A percentile compares a stretch with the other conserved stretches of the same genome.
phyloP scores from a whole-genome alignment of 1,140 invertebrate species.

The Drosophila grimshawi region DNA sequence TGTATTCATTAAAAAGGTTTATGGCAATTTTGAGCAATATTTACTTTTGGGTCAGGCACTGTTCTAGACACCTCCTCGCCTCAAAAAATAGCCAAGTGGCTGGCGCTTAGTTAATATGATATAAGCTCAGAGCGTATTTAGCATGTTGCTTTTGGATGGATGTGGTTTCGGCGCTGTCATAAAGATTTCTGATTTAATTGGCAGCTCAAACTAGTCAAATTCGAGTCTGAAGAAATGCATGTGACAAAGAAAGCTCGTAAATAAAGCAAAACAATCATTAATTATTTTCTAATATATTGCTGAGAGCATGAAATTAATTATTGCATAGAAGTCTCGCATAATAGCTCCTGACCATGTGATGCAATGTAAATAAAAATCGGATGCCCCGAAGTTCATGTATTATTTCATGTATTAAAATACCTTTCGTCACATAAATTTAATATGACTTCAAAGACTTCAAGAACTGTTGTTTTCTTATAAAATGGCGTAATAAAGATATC shows the following conservation, averaged over 20 bases:
- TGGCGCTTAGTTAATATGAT: conserved; percentile 46
- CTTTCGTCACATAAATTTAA: too few species aligned
- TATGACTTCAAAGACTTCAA: neutral
- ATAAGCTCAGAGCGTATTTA: conserved; percentile 14
- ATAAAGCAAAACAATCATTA: too few species aligned
- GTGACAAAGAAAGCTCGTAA: neutral
- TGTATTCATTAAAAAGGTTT: conserved; percentile 83
- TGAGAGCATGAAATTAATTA: too few species aligned
- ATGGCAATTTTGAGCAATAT: conserved; percentile 79
- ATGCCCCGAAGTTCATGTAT: too few species aligned
- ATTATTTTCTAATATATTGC: too few species aligned
- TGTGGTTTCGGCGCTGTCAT: conserved; percentile 21
- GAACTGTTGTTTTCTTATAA: neutral
- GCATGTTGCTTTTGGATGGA: neutral
- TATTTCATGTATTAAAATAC: too few species aligned
- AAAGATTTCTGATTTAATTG: conserved; percentile 60
- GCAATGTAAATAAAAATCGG: too few species aligned
- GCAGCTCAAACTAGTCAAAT: conserved; percentile 46
- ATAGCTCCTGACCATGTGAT: too few species aligned
- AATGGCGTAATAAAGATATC: neutral
- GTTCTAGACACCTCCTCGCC: neutral
- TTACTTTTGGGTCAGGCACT: conserved; percentile 57
- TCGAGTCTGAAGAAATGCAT: conserved; percentile 33
- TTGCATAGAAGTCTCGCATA: too few species aligned
- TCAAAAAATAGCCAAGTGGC: conserved; percentile 48